Evolutionary conservation across 2,797 vertebrate species (phyloP).

Genomic region (Mormyrus proboscirostris): DNA sequence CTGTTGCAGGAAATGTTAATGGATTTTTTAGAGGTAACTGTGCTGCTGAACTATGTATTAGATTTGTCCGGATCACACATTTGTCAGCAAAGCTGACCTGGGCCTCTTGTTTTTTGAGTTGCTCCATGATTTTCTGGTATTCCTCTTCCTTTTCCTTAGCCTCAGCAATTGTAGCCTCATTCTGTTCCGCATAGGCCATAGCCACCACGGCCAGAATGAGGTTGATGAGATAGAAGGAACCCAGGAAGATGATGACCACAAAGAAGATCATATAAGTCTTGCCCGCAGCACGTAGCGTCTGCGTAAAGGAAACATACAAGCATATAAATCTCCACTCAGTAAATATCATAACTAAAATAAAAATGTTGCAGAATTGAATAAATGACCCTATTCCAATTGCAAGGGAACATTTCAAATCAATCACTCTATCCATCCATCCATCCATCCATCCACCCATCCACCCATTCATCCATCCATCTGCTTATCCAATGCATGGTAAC

Average conservation of each 20-base stretch:
- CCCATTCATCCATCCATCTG: not conserved
- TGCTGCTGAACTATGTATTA: not conserved
- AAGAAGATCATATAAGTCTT: slow-evolving; percentile 98
- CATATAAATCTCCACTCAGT: not conserved
- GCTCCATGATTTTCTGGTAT: slow-evolving; percentile 76
- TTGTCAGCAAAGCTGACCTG: slow-evolving; percentile 43
- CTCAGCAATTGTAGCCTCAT: slow-evolving; percentile 72
- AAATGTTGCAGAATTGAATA: not conserved
- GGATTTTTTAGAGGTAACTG: not conserved
- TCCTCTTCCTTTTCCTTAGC: slow-evolving; percentile 82
- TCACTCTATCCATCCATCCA: not conserved
- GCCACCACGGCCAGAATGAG: slow-evolving; percentile 93
- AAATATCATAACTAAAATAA: not conserved
- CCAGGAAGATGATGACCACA: slow-evolving; percentile 86
- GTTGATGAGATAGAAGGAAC: slow-evolving; percentile 95
- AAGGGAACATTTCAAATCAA: not conserved
- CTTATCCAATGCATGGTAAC: not conserved
- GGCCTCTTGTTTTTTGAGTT: slow-evolving; percentile 71
- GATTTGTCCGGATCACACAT: not conserved
- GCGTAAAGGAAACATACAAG: slow-evolving; percentile 6
- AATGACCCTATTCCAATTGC: not conserved
- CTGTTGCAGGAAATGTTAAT: not conserved
- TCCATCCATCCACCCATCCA: not conserved
- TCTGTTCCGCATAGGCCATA: slow-evolving; percentile 92
- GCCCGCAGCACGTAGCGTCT: slow-evolving; percentile 86